Evolutionary conservation across 2,888 invertebrate genomes (phyloP), one percentile per base, ranked within the genome.

Genomic region (Cheilosia grossa): DNA sequence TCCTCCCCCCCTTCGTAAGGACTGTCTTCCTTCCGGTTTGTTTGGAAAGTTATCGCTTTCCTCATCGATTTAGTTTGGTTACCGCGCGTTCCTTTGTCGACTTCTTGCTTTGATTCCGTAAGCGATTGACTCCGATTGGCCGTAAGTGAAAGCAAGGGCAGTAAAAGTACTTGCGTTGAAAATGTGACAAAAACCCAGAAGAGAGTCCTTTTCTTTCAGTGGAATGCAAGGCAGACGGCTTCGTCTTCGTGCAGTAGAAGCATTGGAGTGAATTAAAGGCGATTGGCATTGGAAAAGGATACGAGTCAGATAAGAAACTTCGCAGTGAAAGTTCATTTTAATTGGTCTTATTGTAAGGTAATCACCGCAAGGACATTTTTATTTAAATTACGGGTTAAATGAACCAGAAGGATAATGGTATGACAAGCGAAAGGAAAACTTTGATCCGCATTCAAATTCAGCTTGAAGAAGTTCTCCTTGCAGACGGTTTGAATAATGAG

Each of bases 341-440:
- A 87, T 87, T 87, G 87, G 87, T 87, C 67, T 85, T 79, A 87
- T 87, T 87, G 87, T 87, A 79, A 80, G 87, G 86, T 87, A 87
- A 87, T 87, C 85, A 87, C 86, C 86, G 53, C 86, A 83, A 87
- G 82, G 82, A 81, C 53, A 24, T 72, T 77, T 81, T 61, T 79
- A 81, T 77, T 85, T 54, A 86, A 78, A 86, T 86, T 81, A 58
- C 73, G 73, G 63, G 85, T 85, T 85, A 67, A 85, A 85, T 85
- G 85, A 85, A 85, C 81, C 75, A 64, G 49, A 81, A 61, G 44
- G 37, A 13, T 37, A 67, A 40, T 51, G 37, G 13, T 58, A 63
- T 83, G 83, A 66, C 51, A 74, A 54, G 53, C 33, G 9, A 21
- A 42, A 42, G 51, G 21, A 21, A 44, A 72, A 80, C 56, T 79